Evolutionary conservation across 2,888 invertebrate species (phyloP).

Genomic region (Xylophagus ater): DNA sequence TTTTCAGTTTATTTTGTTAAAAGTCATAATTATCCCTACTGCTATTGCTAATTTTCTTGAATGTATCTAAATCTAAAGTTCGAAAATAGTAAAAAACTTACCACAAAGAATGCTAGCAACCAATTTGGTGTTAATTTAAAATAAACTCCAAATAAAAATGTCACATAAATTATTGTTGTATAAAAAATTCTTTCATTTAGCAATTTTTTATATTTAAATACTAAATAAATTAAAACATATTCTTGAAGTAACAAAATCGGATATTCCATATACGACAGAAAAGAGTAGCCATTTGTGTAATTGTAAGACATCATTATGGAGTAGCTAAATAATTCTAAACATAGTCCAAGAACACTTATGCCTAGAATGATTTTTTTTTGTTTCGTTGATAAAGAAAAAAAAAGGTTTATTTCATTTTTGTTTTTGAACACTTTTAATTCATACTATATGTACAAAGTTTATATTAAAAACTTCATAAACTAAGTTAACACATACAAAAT

Average conservation of each 20-base stretch:
- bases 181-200: constrained; percentile 38
- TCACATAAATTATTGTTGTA: constrained; percentile 38
- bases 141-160: constrained; percentile 40
- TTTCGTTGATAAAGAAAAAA: neutral
- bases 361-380: too few species aligned
- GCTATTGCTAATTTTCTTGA: neutral
- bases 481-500: neutral
- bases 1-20: too few species aligned
- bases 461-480: neutral
- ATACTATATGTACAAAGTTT: neutral
- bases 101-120: constrained; percentile 34
- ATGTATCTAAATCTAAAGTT: neutral
- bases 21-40: too few species aligned
- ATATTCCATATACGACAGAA: constrained; percentile 74
- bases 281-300: constrained; percentile 57
- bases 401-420: too few species aligned
- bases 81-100: constrained; percentile 30
- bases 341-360: constrained; percentile 33
- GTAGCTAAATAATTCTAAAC: constrained; percentile 51
- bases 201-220: constrained; percentile 53
- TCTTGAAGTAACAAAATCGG: constrained; percentile 69
- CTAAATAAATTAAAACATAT: constrained; percentile 57
- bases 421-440: neutral
- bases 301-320: constrained; percentile 73
- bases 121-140: constrained; percentile 29